Conservation (phyloP, 2,113 vertebrate species). For the Macquaria australasica region DNA sequence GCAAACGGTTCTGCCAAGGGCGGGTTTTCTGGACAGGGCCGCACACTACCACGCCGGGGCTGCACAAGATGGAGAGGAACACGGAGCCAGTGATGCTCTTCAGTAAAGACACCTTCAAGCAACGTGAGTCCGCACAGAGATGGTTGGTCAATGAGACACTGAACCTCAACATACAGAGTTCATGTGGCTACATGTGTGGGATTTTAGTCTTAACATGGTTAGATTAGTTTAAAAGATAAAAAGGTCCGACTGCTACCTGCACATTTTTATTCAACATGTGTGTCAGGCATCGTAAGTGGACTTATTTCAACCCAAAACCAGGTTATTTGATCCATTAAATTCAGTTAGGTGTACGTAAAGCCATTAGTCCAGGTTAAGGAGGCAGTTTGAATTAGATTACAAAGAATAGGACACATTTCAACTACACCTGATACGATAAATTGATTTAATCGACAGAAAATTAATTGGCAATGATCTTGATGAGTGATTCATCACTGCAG, state of each 20-base stretch:
- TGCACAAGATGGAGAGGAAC: constrained; percentile 85
- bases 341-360: too few species aligned
- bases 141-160: background rate
- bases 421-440: background rate
- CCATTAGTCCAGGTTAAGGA: too few species aligned
- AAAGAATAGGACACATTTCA: background rate
- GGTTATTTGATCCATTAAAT: too few species aligned
- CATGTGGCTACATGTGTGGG: too few species aligned
- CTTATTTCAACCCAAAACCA: too few species aligned
- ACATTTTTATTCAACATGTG: too few species aligned
- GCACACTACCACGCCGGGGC: constrained; percentile 48
- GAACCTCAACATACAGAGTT: background rate
- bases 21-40: constrained; percentile 88
- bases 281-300: too few species aligned
- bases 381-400: background rate
- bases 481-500: too few species aligned
- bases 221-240: too few species aligned
- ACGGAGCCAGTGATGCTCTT: constrained; percentile 84
- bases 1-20: constrained; percentile 84
- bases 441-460: background rate
- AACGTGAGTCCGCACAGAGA: constrained; percentile 78
- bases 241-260: too few species aligned
- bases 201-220: too few species aligned
- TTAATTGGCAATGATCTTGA: background rate
- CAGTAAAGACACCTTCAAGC: constrained; percentile 81